Percentiles rank a stretch among this genome's conserved stretches.
Evolutionary conservation across 2,797 vertebrate species (phyloP).

Genomic region (Sebastolobus alascanus): DNA sequence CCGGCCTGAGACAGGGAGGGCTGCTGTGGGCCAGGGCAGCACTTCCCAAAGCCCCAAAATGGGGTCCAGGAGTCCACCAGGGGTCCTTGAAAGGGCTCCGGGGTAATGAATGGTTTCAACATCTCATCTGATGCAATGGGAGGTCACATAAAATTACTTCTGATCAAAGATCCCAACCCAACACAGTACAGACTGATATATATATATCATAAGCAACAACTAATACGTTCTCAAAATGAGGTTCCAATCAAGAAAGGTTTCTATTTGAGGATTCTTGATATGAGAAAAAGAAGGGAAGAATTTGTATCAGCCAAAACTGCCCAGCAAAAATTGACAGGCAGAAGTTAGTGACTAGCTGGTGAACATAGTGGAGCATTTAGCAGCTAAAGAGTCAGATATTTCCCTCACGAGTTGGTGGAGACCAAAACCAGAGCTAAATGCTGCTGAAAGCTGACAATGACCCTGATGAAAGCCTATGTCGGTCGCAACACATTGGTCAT

Average conservation of each 20-base stretch:
- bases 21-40: slow-evolving; percentile 5
- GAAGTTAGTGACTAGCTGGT: not conserved
- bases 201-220: slow-evolving; percentile 32
- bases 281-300: not conserved
- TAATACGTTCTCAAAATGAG: slow-evolving; percentile 12
- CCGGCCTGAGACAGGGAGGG: slow-evolving; percentile 46
- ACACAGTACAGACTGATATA: slow-evolving; percentile 4
- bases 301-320: not conserved
- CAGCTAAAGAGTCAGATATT: not conserved
- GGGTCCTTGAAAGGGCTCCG: slow-evolving; percentile 40
- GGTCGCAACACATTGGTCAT: too few species aligned
- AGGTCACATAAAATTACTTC: slow-evolving; percentile 18
- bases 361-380: not conserved
- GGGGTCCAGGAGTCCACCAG: slow-evolving; percentile 36
- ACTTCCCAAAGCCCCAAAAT: slow-evolving; percentile 43
- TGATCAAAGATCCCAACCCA: slow-evolving; percentile 36
- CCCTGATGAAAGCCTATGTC: too few species aligned
- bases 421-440: not conserved
- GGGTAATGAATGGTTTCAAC: slow-evolving; percentile 33
- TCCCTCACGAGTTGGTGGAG: not conserved
- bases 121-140: slow-evolving; percentile 32
- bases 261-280: slow-evolving; percentile 20
- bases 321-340: not conserved
- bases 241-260: slow-evolving; percentile 6
- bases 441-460: too few species aligned